Base-by-base conservation (phyloP, 2,888 invertebrate genomes). In the Melangyna quadrimaculata region DNA sequence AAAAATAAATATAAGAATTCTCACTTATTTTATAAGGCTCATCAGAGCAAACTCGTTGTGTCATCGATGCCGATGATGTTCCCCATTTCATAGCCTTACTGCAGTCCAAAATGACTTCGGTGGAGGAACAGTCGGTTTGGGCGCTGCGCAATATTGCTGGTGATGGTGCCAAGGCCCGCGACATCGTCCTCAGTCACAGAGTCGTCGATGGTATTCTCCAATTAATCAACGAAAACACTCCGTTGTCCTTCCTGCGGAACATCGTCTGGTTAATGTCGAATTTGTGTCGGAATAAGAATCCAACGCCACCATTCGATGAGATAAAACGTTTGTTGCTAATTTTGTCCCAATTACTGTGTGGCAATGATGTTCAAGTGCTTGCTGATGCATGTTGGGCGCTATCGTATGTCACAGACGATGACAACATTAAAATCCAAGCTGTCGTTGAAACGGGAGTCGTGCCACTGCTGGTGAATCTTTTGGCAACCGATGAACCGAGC, bases 111-210 rank as follows among this genome's bases (percentile, higher is more conserved):
- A 93, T 94, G 45, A 92, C 94, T 0, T 94, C 95, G 87, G 95
- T 97, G 1, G 96, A 97, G 0, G 98, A 98, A 90, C 98, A 98
- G 91, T 96, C 97, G n/a, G 97, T 98, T 0, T 99, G 97, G 99
- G 99, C 99, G 0, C 93, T 98, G n/a, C 98, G 98, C 87, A 99
- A 99, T 93, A 98, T 99, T 89, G 98, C 98, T 9, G 98, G 99
- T 40, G 97, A 97, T 91, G 97, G 97, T 0, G 94, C 97, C 0
- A 92, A 92, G 14, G 94, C 97, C 0, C 93, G 99, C 57, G 98
- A 99, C 92, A 92, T 94, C 74, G 97, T 98, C 55, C 94, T 99
- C 8, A 90, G 91, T 0, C 92, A 94, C 79, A 95, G 95, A 17
- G 95, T 96, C 29, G 93, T 98, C 88, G 94, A 95, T 0, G 95